Percentiles rank a stretch among this genome's conserved stretches.
These are phyloP conservation scores for Huso huso DNA, from an alignment of 2,797 vertebrate genomes.

Conservation along the genomic window DNA sequence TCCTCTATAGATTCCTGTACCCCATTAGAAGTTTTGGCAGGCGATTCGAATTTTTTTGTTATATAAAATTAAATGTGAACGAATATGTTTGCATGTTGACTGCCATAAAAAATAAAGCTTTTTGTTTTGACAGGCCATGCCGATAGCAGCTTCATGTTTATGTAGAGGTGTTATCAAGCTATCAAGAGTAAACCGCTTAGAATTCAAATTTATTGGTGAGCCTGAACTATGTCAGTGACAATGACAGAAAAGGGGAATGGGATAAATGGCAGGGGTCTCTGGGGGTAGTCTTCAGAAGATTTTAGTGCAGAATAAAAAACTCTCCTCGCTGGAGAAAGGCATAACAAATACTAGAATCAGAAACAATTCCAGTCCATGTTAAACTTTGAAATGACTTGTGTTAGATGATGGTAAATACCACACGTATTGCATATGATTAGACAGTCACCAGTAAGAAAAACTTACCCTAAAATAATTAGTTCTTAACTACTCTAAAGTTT, in stretches of 20 bases:
- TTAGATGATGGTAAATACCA: not conserved
- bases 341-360: too few species aligned
- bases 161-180: slow-evolving; percentile 28
- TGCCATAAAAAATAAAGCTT: slow-evolving; percentile 6
- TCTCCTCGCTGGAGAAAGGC: slow-evolving; percentile 13
- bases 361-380: too few species aligned
- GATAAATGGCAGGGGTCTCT: slow-evolving; percentile 13
- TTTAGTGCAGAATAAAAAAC: slow-evolving; percentile 15
- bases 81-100: not conserved
- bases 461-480: too few species aligned
- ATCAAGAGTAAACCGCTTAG: slow-evolving; percentile 29
- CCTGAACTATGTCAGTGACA: slow-evolving; percentile 18
- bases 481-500: too few species aligned
- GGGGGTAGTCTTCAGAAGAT: slow-evolving; percentile 13
- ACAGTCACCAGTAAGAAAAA: not conserved
- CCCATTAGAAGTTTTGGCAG: too few species aligned
- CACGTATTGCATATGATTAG: not conserved
- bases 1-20: too few species aligned
- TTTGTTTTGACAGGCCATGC: slow-evolving; percentile 11
- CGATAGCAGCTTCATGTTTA: slow-evolving; percentile 19
- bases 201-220: slow-evolving; percentile 30
- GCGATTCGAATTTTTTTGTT: too few species aligned
- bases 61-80: slow-evolving; percentile 7
- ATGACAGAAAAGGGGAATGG: slow-evolving; percentile 18
- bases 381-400: not conserved